phyloP scores from a whole-genome alignment of 2,113 vertebrate species.

The Cololabis saira region DNA sequence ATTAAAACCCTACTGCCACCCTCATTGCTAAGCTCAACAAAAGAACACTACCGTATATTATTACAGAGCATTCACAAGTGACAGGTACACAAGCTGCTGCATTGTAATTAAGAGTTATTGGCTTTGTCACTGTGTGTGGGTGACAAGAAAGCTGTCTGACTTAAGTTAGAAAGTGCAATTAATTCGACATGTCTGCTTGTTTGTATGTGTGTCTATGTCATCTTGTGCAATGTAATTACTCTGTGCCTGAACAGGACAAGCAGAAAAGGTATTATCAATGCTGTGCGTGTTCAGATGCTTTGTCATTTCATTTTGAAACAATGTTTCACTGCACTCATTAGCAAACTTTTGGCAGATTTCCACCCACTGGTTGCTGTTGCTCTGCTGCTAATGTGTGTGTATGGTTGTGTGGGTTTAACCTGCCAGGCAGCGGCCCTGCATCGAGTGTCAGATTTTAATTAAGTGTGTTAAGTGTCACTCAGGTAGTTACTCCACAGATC shows the following conservation, averaged over 20 bases:
- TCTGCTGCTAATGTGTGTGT: slow-evolving; percentile 1
- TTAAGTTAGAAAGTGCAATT: slow-evolving; percentile 58
- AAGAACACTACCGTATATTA: slow-evolving; percentile 28
- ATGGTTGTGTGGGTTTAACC: not conserved
- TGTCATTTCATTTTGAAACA: slow-evolving; percentile 14
- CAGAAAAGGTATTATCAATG: slow-evolving; percentile 28
- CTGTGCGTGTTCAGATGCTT: slow-evolving; percentile 6
- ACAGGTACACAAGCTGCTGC: slow-evolving; percentile 38
- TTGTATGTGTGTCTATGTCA: slow-evolving; percentile 33
- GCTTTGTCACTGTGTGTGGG: slow-evolving; percentile 42
- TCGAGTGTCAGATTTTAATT: slow-evolving; percentile 73
- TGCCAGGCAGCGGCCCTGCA: slow-evolving; percentile 42
- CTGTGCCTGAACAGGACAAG: slow-evolving; percentile 8
- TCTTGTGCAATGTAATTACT: slow-evolving; percentile 45
- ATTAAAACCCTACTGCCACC: not conserved
- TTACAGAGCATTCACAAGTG: slow-evolving; percentile 33
- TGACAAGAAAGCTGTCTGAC: slow-evolving; percentile 43
- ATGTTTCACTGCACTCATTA: slow-evolving; percentile 1
- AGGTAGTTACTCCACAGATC: slow-evolving; percentile 46
- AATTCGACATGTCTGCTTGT: slow-evolving; percentile 44
- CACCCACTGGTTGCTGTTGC: not conserved
- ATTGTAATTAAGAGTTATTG: slow-evolving; percentile 37
- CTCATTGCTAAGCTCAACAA: slow-evolving; percentile 8
- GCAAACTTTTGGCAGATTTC: not conserved
- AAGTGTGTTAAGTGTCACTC: slow-evolving; percentile 65